Conservation (phyloP, 2,888 invertebrate genomes). For the Platerodrilus igneus region DNA sequence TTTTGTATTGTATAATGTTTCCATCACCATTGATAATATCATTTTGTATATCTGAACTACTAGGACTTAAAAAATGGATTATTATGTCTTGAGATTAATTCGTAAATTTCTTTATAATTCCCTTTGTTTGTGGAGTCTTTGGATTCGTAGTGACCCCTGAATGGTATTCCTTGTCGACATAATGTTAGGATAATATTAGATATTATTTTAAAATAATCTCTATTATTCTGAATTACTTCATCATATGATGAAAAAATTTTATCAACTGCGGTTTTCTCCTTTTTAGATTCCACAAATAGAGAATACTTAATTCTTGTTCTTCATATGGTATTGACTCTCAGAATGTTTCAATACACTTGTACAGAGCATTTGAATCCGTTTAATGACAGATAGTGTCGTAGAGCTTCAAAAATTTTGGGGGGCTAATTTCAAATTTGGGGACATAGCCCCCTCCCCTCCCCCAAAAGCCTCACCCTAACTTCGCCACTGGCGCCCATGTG, state of each 20-base stretch:
- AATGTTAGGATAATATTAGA: conserved; percentile 1
- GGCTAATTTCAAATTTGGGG: too few species aligned
- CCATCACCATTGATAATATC: background rate
- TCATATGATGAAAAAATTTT: conserved; percentile 1
- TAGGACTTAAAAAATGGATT: conserved; percentile 5
- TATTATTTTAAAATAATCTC: conserved; percentile 8
- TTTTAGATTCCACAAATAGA: conserved; percentile 1
- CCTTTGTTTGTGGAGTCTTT: conserved; percentile 1
- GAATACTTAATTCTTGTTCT: too few species aligned
- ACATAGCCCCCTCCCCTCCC: too few species aligned
- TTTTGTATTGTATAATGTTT: background rate
- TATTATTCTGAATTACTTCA: conserved; percentile 3
- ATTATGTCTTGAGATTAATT: conserved; percentile 4
- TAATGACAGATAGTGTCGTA: too few species aligned
- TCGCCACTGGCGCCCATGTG: too few species aligned
- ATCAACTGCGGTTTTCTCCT: background rate
- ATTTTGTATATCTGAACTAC: conserved; percentile 10
- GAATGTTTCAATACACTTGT: too few species aligned
- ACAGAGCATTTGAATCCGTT: too few species aligned
- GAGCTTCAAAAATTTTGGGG: too few species aligned
- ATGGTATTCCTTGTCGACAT: background rate
- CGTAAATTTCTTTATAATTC: conserved; percentile 5
- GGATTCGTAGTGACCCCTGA: conserved; percentile 3
- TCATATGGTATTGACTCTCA: too few species aligned
- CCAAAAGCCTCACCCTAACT: too few species aligned